These are phyloP conservation scores for Tonatia bakeri DNA, from an alignment of 2,113 vertebrate species.

Conservation along the genomic window DNA sequence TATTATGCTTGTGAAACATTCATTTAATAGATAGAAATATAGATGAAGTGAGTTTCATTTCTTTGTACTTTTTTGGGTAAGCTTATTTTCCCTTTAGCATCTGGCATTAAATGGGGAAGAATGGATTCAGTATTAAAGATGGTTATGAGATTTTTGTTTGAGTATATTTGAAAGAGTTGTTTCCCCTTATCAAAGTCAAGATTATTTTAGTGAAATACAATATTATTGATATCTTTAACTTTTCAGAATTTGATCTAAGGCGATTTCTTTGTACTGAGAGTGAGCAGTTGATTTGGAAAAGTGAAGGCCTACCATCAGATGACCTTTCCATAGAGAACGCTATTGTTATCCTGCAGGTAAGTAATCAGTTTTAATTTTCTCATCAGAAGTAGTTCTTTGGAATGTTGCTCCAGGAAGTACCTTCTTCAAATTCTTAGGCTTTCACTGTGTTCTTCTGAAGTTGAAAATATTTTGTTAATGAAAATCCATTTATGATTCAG, in stretches of 20 bases:
- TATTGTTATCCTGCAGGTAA: constrained; percentile 96
- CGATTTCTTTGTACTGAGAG: constrained; percentile 96
- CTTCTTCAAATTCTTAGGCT: background rate
- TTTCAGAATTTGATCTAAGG: constrained; percentile 91
- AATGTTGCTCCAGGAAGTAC: background rate
- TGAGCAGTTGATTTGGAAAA: constrained; percentile 98
- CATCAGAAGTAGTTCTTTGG: background rate
- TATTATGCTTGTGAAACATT: background rate
- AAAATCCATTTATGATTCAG: background rate
- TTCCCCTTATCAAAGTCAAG: background rate
- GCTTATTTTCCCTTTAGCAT: background rate
- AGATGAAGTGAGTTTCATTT: background rate
- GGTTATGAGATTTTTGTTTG: background rate
- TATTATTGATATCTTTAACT: constrained; percentile 34
- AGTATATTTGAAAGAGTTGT: background rate
- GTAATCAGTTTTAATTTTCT: constrained; percentile 12
- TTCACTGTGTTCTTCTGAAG: background rate
- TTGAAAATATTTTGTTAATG: background rate
- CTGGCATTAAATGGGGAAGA: background rate
- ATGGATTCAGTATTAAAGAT: background rate
- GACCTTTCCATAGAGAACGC: constrained; percentile 98
- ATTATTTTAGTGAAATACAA: background rate
- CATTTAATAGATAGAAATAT: background rate
- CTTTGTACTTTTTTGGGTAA: background rate
- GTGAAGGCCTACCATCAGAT: constrained; percentile 96